Percentiles rank a stretch among this genome's conserved stretches.
These are phyloP conservation scores for Diarsia brunnea DNA, from an alignment of 2,888 invertebrate genomes.

Conservation along the genomic window DNA sequence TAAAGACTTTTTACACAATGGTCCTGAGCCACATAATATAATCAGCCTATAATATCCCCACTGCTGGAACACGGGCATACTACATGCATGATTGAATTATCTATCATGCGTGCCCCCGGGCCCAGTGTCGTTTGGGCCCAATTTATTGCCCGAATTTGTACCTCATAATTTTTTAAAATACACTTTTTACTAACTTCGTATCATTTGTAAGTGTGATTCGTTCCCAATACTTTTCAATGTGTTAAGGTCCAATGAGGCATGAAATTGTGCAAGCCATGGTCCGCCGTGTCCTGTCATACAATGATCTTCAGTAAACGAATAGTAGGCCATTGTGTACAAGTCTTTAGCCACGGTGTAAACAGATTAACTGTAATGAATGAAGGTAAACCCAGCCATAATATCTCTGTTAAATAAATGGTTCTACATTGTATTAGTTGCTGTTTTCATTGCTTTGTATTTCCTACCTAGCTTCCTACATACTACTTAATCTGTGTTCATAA, in stretches of 20 bases:
- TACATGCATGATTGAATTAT: not conserved
- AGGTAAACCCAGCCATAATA: conserved; percentile 16
- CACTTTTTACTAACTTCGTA: not conserved
- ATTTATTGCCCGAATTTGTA: not conserved
- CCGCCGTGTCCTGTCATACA: conserved; percentile 27
- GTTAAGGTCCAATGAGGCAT: conserved; percentile 23
- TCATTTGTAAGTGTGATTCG: not conserved
- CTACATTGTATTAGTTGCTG: conserved; percentile 13
- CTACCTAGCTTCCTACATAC: not conserved
- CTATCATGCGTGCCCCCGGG: not conserved
- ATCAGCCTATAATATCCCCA: not conserved
- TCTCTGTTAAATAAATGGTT: conserved; percentile 45
- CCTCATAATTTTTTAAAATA: not conserved
- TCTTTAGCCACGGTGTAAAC: conserved; percentile 28
- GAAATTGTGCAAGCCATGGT: conserved; percentile 32
- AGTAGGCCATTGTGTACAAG: conserved; percentile 36
- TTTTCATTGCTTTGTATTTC: conserved; percentile 28
- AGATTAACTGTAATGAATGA: conserved; percentile 40
- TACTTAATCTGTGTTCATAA: not conserved
- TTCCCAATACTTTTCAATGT: not conserved
- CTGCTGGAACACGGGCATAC: not conserved
- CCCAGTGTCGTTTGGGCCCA: not conserved
- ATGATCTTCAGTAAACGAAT: conserved; percentile 14
- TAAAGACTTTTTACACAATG: not conserved
- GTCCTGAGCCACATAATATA: not conserved